phyloP scores from a whole-genome alignment of 2,113 vertebrate genomes.

The Sinocyclocheilus rhinocerous region DNA sequence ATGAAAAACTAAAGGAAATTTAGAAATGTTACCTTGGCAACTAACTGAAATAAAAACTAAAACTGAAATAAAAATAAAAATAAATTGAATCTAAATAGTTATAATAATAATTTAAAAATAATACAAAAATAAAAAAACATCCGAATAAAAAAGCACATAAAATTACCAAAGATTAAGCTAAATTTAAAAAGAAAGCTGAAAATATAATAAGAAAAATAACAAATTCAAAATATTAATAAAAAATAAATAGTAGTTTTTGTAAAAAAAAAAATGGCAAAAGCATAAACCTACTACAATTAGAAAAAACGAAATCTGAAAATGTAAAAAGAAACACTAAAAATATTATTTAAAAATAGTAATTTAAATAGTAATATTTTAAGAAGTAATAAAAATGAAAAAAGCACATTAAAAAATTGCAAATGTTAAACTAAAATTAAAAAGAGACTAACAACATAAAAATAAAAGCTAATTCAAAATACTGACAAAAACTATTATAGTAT shows the following conservation, averaged over 20 bases:
- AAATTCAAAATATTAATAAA: no score
- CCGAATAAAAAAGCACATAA: no score
- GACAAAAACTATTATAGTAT: neutral
- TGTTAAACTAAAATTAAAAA: neutral
- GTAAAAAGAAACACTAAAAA: neutral
- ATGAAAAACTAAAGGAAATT: neutral
- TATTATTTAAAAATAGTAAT: neutral
- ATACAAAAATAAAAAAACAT: no score
- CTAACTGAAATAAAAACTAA: neutral
- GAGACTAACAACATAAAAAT: neutral
- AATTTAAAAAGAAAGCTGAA: no score
- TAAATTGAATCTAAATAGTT: no score
- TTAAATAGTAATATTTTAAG: neutral
- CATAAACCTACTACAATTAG: neutral
- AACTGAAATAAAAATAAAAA: neutral
- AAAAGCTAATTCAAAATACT: neutral
- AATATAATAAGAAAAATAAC: no score
- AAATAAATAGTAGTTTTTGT: no score
- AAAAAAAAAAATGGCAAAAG: neutral
- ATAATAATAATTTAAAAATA: no score
- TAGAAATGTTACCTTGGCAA: neutral
- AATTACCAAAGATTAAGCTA: no score
- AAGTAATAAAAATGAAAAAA: neutral
- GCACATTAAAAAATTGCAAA: neutral
- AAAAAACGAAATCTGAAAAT: neutral